Conservation (phyloP, 2,113 vertebrate species). For the Miniopterus natalensis region DNA sequence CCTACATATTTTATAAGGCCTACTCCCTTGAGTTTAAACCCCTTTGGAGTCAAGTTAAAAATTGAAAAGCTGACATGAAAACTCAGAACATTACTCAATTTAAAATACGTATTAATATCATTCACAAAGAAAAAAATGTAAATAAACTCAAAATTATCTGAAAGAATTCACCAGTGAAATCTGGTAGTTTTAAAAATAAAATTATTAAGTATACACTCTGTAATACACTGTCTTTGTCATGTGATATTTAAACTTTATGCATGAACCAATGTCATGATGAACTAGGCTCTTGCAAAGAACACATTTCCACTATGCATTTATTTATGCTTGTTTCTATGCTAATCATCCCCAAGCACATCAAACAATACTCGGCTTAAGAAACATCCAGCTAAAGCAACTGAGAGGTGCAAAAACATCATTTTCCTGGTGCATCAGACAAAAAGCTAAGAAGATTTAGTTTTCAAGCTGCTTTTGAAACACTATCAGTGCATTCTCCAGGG, state of each 20-base stretch:
- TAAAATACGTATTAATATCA: slow-evolving; percentile 3
- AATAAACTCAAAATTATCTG: slow-evolving; percentile 16
- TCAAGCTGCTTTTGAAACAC: slow-evolving; percentile 62
- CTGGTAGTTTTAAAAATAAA: not conserved
- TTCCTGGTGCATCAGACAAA: not conserved
- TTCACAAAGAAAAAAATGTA: not conserved
- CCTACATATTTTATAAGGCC: not conserved
- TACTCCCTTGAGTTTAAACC: slow-evolving; percentile 22
- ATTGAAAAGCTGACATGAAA: slow-evolving; percentile 55
- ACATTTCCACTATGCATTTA: not conserved
- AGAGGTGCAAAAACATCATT: not conserved
- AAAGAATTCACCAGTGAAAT: not conserved
- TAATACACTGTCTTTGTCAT: not conserved
- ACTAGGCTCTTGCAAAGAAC: not conserved
- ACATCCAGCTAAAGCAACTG: not conserved
- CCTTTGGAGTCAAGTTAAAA: slow-evolving; percentile 37
- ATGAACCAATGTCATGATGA: not conserved
- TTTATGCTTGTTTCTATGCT: not conserved
- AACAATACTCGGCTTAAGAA: not conserved
- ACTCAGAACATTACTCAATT: slow-evolving; percentile 21
- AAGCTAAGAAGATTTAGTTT: slow-evolving; percentile 12
- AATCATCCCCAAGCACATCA: not conserved
- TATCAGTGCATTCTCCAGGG: not conserved
- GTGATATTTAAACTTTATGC: not conserved
- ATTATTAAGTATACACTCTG: not conserved